A percentile compares a stretch with the other conserved stretches of the same genome.
These are phyloP conservation scores for Trisateles emortualis DNA, from an alignment of 2,888 invertebrate genomes.

Conservation along the genomic window DNA sequence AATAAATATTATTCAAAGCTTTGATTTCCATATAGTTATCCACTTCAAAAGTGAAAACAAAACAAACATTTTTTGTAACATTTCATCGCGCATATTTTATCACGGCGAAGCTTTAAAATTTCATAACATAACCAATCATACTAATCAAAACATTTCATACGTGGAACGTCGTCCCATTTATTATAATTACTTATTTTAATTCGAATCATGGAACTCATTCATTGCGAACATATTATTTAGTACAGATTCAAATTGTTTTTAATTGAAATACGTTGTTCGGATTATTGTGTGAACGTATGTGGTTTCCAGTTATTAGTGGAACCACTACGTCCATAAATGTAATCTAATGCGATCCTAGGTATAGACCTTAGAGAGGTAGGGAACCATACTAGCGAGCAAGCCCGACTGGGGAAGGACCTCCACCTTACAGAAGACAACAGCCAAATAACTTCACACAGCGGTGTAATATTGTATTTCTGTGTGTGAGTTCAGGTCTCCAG, in stretches of 20 bases:
- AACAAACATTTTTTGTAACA: no score
- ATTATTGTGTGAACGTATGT: neutral
- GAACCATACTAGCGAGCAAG: no score
- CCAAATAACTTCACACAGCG: no score
- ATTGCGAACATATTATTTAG: neutral
- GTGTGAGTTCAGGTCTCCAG: no score
- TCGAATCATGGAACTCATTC: neutral
- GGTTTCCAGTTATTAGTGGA: neutral
- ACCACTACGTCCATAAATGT: neutral
- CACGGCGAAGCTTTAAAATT: conserved; percentile 13
- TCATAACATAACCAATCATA: conserved; percentile 25
- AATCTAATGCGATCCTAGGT: neutral
- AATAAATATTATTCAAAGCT: no score
- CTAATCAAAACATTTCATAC: conserved; percentile 44
- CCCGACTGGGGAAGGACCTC: no score
- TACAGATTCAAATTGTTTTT: conserved; percentile 11
- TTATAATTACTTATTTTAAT: conserved; percentile 23
- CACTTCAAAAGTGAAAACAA: no score
- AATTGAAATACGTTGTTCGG: conserved; percentile 12
- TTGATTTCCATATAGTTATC: no score
- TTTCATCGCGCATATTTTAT: no score
- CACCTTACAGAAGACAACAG: no score
- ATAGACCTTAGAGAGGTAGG: no score
- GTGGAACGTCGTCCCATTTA: conserved; percentile 27
- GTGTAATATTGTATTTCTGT: no score